Conservation (phyloP, 2,888 invertebrate genomes). For the Argynnis bischoffii region DNA sequence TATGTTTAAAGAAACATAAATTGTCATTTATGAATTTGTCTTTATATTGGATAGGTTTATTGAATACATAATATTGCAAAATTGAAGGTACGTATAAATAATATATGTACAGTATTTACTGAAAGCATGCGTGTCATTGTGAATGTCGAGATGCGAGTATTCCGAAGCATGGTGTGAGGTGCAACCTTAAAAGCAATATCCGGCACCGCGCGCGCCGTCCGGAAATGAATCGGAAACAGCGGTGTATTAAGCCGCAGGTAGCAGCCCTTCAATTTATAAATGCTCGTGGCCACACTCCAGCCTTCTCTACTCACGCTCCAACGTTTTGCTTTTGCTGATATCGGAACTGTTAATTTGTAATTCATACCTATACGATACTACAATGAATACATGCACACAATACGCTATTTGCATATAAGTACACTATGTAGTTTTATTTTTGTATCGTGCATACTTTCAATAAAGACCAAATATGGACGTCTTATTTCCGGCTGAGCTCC, state of each 20-base stretch:
- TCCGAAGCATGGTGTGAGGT: constrained; percentile 65
- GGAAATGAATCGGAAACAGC: constrained; percentile 83
- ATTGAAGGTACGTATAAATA: not conserved
- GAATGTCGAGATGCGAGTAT: constrained; percentile 36
- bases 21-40: no score
- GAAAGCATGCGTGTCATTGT: constrained; percentile 30
- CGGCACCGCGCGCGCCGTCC: constrained; percentile 80
- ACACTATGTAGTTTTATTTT: not conserved
- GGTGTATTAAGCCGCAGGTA: constrained; percentile 83
- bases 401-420: not conserved
- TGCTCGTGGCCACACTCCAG: constrained; percentile 71
- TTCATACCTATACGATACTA: constrained; percentile 48
- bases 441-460: constrained; percentile 1
- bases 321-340: constrained; percentile 57
- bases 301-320: constrained; percentile 52
- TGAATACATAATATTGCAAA: not conserved
- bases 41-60: no score
- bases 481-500: constrained; percentile 28
- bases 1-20: no score
- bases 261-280: constrained; percentile 82
- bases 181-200: constrained; percentile 83
- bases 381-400: not conserved
- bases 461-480: constrained; percentile 23
- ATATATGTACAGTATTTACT: not conserved
- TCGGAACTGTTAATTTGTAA: constrained; percentile 74